These are phyloP conservation scores for Oreochromis tanganicae DNA, from an alignment of 2,113 vertebrate genomes.

Conservation along the genomic window DNA sequence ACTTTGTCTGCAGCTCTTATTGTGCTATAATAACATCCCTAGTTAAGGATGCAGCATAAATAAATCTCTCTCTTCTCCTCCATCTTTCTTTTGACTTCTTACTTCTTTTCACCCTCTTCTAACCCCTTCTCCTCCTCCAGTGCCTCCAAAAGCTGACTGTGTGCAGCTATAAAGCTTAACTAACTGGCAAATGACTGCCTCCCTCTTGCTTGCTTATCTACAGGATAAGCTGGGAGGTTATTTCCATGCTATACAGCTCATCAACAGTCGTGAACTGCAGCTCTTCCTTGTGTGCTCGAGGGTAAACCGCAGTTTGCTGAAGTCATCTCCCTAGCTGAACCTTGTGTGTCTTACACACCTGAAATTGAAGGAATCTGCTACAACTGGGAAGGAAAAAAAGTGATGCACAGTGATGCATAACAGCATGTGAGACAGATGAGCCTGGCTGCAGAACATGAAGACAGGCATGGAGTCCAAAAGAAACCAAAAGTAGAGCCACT, in stretches of 20 bases:
- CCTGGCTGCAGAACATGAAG: not conserved
- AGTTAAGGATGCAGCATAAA: conserved; percentile 37
- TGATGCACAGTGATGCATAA: not conserved
- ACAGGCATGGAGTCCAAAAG: not conserved
- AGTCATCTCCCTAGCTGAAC: not conserved
- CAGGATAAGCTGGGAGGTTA: conserved; percentile 42
- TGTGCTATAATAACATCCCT: conserved; percentile 9
- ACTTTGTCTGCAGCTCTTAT: not conserved
- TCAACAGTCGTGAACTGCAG: conserved; percentile 24
- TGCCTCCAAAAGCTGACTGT: not conserved
- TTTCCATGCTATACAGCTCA: conserved; percentile 41
- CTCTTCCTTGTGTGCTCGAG: conserved; percentile 1
- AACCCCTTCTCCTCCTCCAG: not conserved
- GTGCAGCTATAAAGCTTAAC: conserved; percentile 54
- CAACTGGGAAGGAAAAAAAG: not conserved
- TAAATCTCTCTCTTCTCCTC: conserved; percentile 22
- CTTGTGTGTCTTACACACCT: not conserved
- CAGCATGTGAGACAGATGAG: not conserved
- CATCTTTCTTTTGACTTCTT: conserved; percentile 9
- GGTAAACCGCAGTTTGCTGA: not conserved
- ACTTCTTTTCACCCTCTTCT: not conserved
- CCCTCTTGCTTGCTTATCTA: conserved; percentile 24
- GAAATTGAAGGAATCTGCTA: not conserved
- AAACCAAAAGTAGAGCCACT: not conserved
- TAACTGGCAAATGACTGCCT: conserved; percentile 48